Percentiles rank a stretch among this genome's conserved stretches.
Conservation (phyloP, 30 jellyfish, hydroid and myxozoan genomes). For the Chrysaora quinquecirrha region DNA sequence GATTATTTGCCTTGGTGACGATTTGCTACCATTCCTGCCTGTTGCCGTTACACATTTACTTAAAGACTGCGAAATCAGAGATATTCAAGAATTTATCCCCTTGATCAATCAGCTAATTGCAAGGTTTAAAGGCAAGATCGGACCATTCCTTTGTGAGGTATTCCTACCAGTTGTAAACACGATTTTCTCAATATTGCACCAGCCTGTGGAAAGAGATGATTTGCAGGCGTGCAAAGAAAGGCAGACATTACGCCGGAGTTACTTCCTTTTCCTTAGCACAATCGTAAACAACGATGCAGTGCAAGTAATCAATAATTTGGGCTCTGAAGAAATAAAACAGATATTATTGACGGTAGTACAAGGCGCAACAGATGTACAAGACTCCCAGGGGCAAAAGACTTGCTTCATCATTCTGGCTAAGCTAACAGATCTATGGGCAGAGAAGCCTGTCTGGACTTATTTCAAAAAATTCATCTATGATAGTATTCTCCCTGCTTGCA, state of each 20-base stretch:
- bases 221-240: conserved; percentile 86
- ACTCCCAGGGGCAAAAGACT: conserved; percentile 96
- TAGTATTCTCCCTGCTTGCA: conserved; percentile 89
- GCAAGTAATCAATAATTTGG: conserved; percentile 74
- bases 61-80: conserved; percentile 96
- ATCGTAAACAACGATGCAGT: conserved; percentile 68
- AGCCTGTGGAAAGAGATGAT: conserved; percentile 81
- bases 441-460: conserved; percentile 63
- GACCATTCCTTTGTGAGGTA: conserved; percentile 88
- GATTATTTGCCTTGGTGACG: conserved; percentile 95
- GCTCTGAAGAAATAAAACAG: conserved; percentile 66
- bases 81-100: conserved; percentile 96
- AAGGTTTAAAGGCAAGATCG: conserved; percentile 89
- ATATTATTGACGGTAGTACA: conserved; percentile 77
- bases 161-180: conserved; percentile 90
- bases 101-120: conserved; percentile 90
- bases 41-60: conserved; percentile 92
- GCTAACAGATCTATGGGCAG: conserved; percentile 79
- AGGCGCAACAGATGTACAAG: conserved; percentile 92
- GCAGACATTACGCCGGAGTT: conserved; percentile 89
- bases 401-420: conserved; percentile 73
- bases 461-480: conserved; percentile 77
- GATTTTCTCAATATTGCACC: conserved; percentile 77
- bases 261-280: conserved; percentile 83
- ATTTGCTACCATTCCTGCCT: conserved; percentile 88